These are phyloP conservation scores for Oreotragus oreotragus DNA, from an alignment of 2,113 vertebrate species.

Conservation along the genomic window DNA sequence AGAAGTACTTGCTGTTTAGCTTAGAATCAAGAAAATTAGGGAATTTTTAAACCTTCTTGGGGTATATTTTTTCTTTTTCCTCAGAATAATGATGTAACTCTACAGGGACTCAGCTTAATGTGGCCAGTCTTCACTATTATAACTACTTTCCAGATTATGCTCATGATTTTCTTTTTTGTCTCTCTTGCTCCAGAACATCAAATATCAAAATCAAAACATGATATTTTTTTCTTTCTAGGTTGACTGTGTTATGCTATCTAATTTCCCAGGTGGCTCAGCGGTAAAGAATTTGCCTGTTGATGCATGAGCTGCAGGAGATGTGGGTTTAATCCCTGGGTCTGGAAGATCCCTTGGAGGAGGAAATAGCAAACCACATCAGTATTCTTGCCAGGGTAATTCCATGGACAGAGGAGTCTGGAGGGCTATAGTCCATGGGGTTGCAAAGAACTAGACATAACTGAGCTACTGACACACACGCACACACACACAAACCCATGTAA, in stretches of 20 bases:
- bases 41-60: not conserved
- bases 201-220: not conserved
- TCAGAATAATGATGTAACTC: not conserved
- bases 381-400: not conserved
- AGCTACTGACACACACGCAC: not conserved
- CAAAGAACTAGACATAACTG: not conserved
- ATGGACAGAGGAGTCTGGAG: not conserved
- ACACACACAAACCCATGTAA: not conserved
- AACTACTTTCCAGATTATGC: accelerated
- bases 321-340: not conserved
- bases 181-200: not conserved
- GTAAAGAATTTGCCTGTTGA: not conserved
- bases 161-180: not conserved
- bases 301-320: not conserved
- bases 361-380: not conserved
- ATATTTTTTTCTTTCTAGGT: not conserved
- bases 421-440: not conserved
- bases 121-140: not conserved
- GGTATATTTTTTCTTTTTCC: not conserved
- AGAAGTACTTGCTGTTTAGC: not conserved
- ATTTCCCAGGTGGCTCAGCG: not conserved
- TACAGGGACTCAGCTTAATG: not conserved
- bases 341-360: not conserved
- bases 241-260: not conserved
- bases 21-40: not conserved